Evolutionary conservation across 2,797 vertebrate species (phyloP).

Genomic region (Xiphorhynchus erythropygius): DNA sequence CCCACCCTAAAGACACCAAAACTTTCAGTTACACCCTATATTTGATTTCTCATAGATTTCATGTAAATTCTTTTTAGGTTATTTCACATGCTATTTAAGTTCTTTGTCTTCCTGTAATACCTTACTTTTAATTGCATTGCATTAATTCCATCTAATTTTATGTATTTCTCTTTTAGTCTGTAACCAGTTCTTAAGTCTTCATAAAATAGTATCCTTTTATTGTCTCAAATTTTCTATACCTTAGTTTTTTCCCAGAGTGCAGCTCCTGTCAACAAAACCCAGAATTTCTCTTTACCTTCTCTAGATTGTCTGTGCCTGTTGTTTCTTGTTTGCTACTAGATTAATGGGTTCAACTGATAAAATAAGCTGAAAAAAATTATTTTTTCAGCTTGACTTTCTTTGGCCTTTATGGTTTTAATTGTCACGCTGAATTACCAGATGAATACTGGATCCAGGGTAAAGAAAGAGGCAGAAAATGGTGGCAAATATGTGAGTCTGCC

Average conservation of each 20-base stretch:
- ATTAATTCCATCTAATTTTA: background rate
- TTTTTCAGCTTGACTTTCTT: background rate
- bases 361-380: background rate
- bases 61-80: background rate
- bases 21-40: background rate
- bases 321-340: background rate
- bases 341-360: background rate
- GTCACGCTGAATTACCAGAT: background rate
- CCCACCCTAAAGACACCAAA: background rate
- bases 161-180: background rate
- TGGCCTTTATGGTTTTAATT: background rate
- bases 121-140: background rate
- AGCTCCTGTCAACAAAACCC: background rate
- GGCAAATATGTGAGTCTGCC: background rate
- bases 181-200: background rate
- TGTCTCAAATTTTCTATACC: background rate
- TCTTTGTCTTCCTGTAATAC: background rate
- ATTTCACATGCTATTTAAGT: background rate
- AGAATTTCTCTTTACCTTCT: background rate
- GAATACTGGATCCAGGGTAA: background rate
- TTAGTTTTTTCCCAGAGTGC: background rate
- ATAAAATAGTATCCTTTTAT: background rate
- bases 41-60: background rate
- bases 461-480: background rate
- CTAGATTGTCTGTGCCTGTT: background rate